Base-by-base conservation (phyloP, 2,113 vertebrate species). In the Calonectris borealis region DNA sequence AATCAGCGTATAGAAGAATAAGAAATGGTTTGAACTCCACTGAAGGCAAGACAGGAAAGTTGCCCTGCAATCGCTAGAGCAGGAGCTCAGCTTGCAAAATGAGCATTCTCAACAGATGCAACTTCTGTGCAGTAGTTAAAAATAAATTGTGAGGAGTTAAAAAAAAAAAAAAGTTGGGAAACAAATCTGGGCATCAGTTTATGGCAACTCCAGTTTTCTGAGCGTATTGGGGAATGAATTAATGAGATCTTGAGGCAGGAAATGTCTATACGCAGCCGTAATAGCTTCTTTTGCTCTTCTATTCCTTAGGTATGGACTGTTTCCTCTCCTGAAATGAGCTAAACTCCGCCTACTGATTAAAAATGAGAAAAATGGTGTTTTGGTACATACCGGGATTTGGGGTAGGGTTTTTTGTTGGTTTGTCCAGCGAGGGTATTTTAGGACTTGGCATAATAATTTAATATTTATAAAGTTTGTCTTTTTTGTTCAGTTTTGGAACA, bases 71-170 rank as follows among this genome's bases (percentile, higher is more conserved):
- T 54, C 8, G 36, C 80, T 70, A 19, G 76, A 94, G 87, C 89
- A 68, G 58, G 70, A 94, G 90, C 77, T 95, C 40, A 10, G 25
- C 58, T 78, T 87, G 83, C 83, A 77, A 87, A 94, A 90, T 52
- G 93, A 94, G 77, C 88, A 40, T 86, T 82, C 61, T 86, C 44
- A 2, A 79, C 95, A 92, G 91, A 96, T 94, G 93, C 81, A 51
- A 66, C 83, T 95, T 96, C 65, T 94, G 80, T 64, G 88, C 58
- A 13, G 82, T 31, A 71, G 79, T 92, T 94, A 95, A 93, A 95
- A 97, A 96, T 92, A 95, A 86, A 88, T 27, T 29, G 52, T 64
- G 61, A 72, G 90, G 82, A 86, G 69, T 94, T 48, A 36, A 48
- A 13, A 83, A 78, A 88, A 69, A 49, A 80, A 60, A 75, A 76